Base-by-base conservation (phyloP, 2,113 vertebrate species). In the Okapia johnstoni region DNA sequence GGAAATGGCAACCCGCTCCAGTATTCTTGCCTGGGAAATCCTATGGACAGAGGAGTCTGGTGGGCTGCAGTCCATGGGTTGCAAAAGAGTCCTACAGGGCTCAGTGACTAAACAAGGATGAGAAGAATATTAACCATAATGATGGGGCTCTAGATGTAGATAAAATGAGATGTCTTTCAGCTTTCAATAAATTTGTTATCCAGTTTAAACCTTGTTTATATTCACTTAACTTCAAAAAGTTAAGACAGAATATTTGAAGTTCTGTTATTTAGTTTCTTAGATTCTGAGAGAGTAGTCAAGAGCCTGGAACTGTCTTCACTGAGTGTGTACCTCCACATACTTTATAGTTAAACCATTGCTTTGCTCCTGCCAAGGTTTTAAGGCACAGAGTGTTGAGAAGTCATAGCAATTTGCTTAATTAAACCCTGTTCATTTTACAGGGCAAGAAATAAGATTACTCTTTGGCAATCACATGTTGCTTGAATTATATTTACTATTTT, bases 91-190 rank as follows among this genome's bases (percentile, higher is more conserved):
- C 40, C 2, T 23, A 43, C 70, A 7, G 36, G 40, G 11, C 23
- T 43, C 40, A 43, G 23, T 43, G 70, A 76, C 70, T 43, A 7
- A 76, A 26, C 40, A 15, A 76, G 36, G 26, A 76, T 1, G 1
- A 73, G 11, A 98, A 97, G 94, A 96, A 80, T 97, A 96, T 98
- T 98, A 98, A 94, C 80, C 33, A 84, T 96, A 95, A 92, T 97
- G 90, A 91, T 96, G 84, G 58, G 97, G 43, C 80, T 96, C 95
- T 93, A 90, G 54, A 96, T 97, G 80, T 94, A 97, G 90, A 96
- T 92, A 96, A 83, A 81, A 33, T 97, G 86, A 97, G 98, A 97
- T 98, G 97, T 97, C 90, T 97, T 98, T 97, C 98, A 98, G 79
- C 46, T 98, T 98, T 98, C 89, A 97, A 79, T 93, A 85, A 36